Conservation (phyloP, 2,113 vertebrate species). For the Rostratula benghalensis region DNA sequence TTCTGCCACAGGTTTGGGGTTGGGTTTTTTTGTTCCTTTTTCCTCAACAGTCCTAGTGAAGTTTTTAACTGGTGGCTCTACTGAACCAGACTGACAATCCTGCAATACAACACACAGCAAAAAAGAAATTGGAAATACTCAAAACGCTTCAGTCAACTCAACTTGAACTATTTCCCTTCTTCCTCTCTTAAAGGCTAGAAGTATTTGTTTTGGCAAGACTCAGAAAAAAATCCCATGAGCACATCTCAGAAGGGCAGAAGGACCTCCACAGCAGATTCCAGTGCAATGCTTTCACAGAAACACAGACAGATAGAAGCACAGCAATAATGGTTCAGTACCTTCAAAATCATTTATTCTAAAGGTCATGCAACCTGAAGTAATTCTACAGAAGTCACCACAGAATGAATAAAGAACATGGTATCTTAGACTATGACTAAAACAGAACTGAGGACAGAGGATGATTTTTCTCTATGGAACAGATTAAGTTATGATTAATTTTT, state of each 20-base stretch:
- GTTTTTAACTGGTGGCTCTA: not conserved
- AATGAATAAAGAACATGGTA: not conserved
- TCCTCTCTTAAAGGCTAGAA: not conserved
- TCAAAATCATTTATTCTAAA: not conserved
- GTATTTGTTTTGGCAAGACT: not conserved
- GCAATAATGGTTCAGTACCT: not conserved
- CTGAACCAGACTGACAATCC: not conserved
- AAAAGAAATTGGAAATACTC: not conserved
- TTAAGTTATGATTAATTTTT: not conserved
- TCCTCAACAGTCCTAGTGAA: not conserved
- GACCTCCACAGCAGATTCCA: not conserved
- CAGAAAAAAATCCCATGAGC: not conserved
- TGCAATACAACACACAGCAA: not conserved
- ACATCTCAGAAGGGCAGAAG: not conserved
- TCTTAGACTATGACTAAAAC: conserved; percentile 1
- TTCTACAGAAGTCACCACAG: not conserved
- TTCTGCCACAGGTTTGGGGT: not conserved
- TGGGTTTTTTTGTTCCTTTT: not conserved
- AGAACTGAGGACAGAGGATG: not conserved
- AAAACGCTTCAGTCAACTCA: not conserved
- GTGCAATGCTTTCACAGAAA: not conserved
- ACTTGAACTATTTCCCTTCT: not conserved
- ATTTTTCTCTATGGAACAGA: not conserved
- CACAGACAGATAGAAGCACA: not conserved
- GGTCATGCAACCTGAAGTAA: not conserved